phyloP scores from a whole-genome alignment of 2,113 vertebrate genomes.

The Eclectus roratus region DNA sequence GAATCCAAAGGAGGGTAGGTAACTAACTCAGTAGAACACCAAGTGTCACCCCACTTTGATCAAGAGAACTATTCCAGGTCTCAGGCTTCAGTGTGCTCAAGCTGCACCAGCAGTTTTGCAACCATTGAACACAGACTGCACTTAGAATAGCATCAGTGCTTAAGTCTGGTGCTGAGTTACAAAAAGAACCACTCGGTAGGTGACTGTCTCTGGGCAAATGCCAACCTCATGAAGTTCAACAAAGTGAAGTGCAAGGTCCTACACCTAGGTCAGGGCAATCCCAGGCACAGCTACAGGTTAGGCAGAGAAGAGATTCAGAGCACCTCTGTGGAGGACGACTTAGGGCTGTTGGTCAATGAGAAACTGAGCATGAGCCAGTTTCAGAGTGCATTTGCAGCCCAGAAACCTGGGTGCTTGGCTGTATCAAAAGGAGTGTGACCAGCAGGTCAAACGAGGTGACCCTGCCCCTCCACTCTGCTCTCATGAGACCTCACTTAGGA shows the following conservation, averaged over 20 bases:
- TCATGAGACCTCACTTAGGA: not conserved
- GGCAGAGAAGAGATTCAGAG: not conserved
- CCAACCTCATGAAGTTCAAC: not conserved
- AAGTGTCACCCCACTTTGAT: not conserved
- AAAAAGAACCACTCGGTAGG: not conserved
- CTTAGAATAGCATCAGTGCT: not conserved
- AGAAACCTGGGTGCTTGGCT: not conserved
- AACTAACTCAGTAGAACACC: not conserved
- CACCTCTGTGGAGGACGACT: not conserved
- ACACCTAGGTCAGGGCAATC: not conserved
- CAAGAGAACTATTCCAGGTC: not conserved
- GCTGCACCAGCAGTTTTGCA: not conserved
- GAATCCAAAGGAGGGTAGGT: not conserved
- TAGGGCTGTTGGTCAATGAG: not conserved
- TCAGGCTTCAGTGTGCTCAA: not conserved
- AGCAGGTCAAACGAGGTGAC: not conserved
- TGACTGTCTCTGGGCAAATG: not conserved
- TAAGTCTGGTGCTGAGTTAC: not conserved
- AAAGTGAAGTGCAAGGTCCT: not conserved
- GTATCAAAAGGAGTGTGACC: not conserved
- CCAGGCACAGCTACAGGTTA: not conserved
- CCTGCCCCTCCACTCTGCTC: not conserved
- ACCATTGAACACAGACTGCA: not conserved
- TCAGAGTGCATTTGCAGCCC: not conserved
- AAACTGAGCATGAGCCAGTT: not conserved